A percentile compares a stretch with the other conserved stretches of the same genome.
These are phyloP conservation scores for Pelvicachromis taeniatus DNA, from an alignment of 2,113 vertebrate species.

Conservation along the genomic window DNA sequence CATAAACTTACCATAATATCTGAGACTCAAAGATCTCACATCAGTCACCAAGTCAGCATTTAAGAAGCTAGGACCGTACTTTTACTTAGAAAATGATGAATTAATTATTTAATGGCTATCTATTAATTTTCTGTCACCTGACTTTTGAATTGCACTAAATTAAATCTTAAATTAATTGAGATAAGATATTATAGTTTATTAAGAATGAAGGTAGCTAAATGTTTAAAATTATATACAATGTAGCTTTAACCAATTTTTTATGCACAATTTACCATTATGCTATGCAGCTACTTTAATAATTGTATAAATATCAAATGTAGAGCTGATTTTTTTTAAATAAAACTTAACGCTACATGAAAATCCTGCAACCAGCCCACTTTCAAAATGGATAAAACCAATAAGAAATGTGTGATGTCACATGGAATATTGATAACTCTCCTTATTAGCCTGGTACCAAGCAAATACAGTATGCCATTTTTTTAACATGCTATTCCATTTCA, in stretches of 20 bases:
- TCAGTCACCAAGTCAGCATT: not conserved
- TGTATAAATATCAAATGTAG: too few relatives aligned
- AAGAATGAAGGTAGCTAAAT: not conserved
- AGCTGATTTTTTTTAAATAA: not conserved
- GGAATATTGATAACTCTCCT: not conserved
- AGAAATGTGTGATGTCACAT: not conserved
- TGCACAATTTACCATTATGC: not conserved
- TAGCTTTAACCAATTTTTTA: not conserved
- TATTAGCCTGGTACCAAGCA: not conserved
- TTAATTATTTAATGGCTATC: not conserved
- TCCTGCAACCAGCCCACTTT: too few relatives aligned
- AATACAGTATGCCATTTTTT: not conserved
- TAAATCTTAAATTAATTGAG: not conserved
- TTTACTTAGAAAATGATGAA: not conserved
- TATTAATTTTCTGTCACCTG: not conserved
- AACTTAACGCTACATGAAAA: fast-evolving
- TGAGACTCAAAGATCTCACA: not conserved
- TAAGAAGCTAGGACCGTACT: not conserved
- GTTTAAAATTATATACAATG: not conserved
- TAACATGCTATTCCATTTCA: not conserved
- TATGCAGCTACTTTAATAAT: not conserved
- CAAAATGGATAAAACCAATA: not conserved
- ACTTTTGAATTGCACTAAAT: not conserved
- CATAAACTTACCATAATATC: not conserved
- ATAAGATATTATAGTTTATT: not conserved